Evolutionary conservation across 2,797 vertebrate genomes (phyloP).

Genomic region (Enteromius paludinosus): DNA sequence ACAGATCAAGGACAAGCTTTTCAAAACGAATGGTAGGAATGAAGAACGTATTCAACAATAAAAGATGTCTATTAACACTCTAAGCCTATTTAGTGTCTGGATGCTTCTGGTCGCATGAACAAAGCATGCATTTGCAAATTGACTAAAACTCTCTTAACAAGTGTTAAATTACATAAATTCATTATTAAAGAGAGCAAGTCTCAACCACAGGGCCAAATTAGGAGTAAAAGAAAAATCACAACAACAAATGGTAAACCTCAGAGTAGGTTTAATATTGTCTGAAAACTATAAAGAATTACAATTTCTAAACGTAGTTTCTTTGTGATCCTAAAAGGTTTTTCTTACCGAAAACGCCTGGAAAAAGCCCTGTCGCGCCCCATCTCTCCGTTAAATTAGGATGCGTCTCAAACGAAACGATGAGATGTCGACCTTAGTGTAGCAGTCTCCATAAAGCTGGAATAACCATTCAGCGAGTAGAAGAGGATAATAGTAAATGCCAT

Average conservation of each 20-base stretch:
- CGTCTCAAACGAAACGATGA: conserved; percentile 57
- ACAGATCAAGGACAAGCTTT: conserved; percentile 73
- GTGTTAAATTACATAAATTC: neutral
- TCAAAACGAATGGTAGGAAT: conserved; percentile 71
- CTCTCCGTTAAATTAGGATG: conserved; percentile 62
- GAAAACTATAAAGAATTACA: neutral
- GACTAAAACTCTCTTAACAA: neutral
- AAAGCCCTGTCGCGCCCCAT: conserved; percentile 93
- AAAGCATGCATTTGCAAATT: conserved; percentile 2
- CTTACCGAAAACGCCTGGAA: conserved; percentile 95
- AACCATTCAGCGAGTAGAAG: conserved; percentile 25
- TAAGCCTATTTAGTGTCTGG: neutral
- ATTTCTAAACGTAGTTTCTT: neutral
- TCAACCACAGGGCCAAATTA: neutral
- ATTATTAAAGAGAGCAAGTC: neutral
- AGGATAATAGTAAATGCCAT: conserved; percentile 26
- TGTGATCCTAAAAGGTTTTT: conserved; percentile 18
- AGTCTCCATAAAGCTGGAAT: conserved; percentile 66
- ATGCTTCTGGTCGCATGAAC: neutral
- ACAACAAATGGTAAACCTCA: neutral
- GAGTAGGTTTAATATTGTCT: neutral
- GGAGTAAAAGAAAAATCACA: neutral
- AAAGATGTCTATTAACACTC: conserved; percentile 61
- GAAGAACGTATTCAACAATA: conserved; percentile 57
- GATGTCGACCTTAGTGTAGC: conserved; percentile 60